Conservation (phyloP, 2,113 vertebrate genomes). For the Chaenogobius annularis region DNA sequence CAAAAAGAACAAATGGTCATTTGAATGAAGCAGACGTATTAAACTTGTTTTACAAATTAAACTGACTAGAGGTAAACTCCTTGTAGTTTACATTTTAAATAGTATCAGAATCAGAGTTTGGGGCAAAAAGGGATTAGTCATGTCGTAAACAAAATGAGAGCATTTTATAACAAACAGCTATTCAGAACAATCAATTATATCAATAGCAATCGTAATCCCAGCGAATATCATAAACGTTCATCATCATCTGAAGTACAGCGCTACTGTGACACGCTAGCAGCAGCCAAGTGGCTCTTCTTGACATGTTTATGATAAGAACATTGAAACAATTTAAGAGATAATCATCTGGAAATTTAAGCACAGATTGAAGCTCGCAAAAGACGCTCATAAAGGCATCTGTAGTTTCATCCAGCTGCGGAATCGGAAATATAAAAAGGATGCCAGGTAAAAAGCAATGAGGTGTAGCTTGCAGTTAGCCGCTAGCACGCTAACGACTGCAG, state of each 20-base stretch:
- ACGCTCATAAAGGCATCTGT: too few relatives aligned
- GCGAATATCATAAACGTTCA: slow-evolving; percentile 4
- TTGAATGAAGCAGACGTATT: not conserved
- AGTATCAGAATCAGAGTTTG: too few relatives aligned
- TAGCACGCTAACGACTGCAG: slow-evolving; percentile 53
- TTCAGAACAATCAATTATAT: too few relatives aligned
- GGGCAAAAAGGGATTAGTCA: too few relatives aligned
- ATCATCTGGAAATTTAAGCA: not conserved
- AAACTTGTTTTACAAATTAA: not conserved
- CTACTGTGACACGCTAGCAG: slow-evolving; percentile 16
- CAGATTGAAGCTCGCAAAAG: too few relatives aligned
- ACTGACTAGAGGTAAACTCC: not conserved
- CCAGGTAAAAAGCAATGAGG: slow-evolving; percentile 14
- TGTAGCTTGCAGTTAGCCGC: slow-evolving; percentile 24
- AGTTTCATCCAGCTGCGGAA: not conserved
- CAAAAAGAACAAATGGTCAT: not conserved
- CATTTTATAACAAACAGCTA: too few relatives aligned
- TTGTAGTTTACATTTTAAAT: too few relatives aligned
- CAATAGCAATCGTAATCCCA: not conserved
- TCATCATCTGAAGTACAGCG: not conserved
- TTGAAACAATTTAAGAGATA: not conserved
- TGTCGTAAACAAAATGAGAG: too few relatives aligned
- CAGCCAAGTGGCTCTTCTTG: slow-evolving; percentile 20
- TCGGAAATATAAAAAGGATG: slow-evolving; percentile 2
- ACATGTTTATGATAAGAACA: slow-evolving; percentile 40